Base-by-base conservation (phyloP, 1,140 invertebrate species). In the Diplogasteroides magnus region DNA sequence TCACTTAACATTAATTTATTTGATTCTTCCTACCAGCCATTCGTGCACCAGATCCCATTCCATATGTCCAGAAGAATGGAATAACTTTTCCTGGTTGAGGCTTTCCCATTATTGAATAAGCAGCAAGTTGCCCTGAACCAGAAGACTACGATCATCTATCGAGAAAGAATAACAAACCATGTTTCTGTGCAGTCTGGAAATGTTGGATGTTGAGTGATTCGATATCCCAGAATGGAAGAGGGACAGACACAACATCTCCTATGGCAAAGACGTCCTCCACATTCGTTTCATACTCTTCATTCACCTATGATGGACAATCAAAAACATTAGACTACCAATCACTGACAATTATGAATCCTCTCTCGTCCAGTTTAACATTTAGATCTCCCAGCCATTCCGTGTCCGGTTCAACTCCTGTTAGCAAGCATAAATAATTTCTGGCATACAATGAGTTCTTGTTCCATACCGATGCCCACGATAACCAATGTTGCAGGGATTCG, bases 131-230 rank as follows among this genome's bases (percentile, higher is more conserved):
- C 3, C 70, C 70, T 72, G 28, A 67, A n/a, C n/a, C n/a, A n/a
- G n/a, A n/a, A n/a, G n/a, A n/a, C n/a, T n/a, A n/a, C 37, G 6
- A 19, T 48, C 37, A 48, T 6, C 37, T 19, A 48, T 19, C 29
- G 25, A 23, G 14, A 56, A 11, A 28, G 3, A 23, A 32, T n/a
- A n/a, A n/a, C n/a, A n/a, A n/a, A 72, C 70, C 70, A 64, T 72
- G 70, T 29, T 60, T 48, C 29, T 72, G 70, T 25, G 70, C 70
- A 14, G 65, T 67, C 57, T 72, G 70, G 31, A 67, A 72, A 19
- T 72, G 70, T n/a, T 72, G 70, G 56, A 72, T 72, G 26, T 72
- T 72, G 61, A 72, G 48, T 28, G 37, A 61, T 1, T 67, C 70
- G 27, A 67, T 61, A 19, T 63, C 70, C 70, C 70, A 72, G 29